Percentiles rank a stretch among this genome's conserved stretches.
phyloP scores from a whole-genome alignment of 2,797 vertebrate species.

The Microcaecilia unicolor region DNA sequence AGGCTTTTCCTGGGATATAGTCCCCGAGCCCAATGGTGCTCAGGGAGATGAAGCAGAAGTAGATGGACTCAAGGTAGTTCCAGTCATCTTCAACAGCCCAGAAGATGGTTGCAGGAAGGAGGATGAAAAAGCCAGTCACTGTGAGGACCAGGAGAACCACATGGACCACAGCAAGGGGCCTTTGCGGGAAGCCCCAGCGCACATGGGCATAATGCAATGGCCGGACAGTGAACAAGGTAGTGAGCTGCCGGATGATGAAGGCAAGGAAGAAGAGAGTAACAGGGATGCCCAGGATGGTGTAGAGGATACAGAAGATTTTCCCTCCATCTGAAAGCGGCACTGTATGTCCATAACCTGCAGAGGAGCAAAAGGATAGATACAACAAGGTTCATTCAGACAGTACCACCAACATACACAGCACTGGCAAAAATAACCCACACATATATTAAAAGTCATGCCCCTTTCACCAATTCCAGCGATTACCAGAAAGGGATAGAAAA shows the following conservation, averaged over 20 bases:
- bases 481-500: no score
- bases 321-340: slow-evolving; percentile 53
- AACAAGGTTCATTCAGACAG: no score
- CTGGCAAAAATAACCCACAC: no score
- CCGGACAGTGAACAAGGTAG: slow-evolving; percentile 37
- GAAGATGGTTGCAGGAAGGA: slow-evolving; percentile 54
- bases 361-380: neutral
- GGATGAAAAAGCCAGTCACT: slow-evolving; percentile 37
- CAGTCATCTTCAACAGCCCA: slow-evolving; percentile 34
- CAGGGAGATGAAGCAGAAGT: slow-evolving; percentile 68
- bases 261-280: slow-evolving; percentile 52
- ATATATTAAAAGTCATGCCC: no score
- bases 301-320: slow-evolving; percentile 62
- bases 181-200: slow-evolving; percentile 37
- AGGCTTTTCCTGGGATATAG: slow-evolving; percentile 39
- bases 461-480: no score
- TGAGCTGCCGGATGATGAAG: slow-evolving; percentile 39
- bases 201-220: slow-evolving; percentile 28
- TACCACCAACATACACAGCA: no score
- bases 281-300: slow-evolving; percentile 60
- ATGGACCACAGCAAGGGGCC: slow-evolving; percentile 32
- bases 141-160: slow-evolving; percentile 22
- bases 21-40: slow-evolving; percentile 67
- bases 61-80: slow-evolving; percentile 61
- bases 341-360: slow-evolving; percentile 60